phyloP scores from a whole-genome alignment of 2,888 invertebrate genomes.

The Eumerus sabulonum region DNA sequence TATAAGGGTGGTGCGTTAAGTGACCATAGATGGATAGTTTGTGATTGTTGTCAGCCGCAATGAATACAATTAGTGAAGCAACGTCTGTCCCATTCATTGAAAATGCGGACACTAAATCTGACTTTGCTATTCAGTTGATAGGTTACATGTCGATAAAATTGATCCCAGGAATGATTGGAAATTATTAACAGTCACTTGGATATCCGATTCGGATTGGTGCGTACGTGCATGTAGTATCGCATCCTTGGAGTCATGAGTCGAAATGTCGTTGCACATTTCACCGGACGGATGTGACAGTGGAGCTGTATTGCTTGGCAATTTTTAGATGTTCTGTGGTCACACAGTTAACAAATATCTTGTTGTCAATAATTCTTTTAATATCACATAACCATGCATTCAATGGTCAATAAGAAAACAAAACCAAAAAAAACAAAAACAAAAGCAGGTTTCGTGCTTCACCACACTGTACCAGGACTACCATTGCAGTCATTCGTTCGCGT shows the following conservation, averaged over 20 bases:
- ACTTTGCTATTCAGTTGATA: constrained; percentile 13
- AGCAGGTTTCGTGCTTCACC: constrained; percentile 23
- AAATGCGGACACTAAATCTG: no score
- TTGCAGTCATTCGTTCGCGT: background rate
- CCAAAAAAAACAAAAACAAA: constrained; percentile 6
- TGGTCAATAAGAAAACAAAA: constrained; percentile 34
- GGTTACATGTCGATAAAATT: constrained; percentile 17
- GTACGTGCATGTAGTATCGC: no score
- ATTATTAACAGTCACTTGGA: constrained; percentile 12
- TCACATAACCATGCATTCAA: constrained; percentile 44
- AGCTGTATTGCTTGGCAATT: constrained; percentile 14
- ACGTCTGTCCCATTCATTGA: background rate
- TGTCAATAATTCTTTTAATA: constrained; percentile 57
- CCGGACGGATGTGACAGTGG: no score
- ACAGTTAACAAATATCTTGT: constrained; percentile 11
- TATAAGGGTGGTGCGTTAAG: constrained; percentile 1
- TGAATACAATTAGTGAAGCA: constrained; percentile 11
- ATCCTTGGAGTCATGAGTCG: no score
- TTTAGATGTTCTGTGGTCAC: constrained; percentile 33
- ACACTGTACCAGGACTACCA: constrained; percentile 11
- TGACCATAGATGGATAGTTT: background rate
- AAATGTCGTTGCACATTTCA: no score
- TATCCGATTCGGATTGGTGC: no score
- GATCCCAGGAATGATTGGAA: background rate
- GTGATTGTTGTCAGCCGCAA: no score